These are phyloP conservation scores for Lacanobia oleracea DNA, from an alignment of 2,888 invertebrate genomes.

Conservation along the genomic window DNA sequence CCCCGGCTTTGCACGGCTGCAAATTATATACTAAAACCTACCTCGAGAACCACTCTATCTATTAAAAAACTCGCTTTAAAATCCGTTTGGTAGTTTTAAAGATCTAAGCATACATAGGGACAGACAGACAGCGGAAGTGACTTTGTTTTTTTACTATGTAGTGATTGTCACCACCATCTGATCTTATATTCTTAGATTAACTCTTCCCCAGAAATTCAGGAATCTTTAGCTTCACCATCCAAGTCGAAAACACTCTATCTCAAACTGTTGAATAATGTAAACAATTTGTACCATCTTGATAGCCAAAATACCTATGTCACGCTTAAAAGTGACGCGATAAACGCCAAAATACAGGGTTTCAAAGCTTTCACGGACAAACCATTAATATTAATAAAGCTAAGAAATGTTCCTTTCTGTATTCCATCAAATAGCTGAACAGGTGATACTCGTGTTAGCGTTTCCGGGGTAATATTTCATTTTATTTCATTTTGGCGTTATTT, in stretches of 20 bases:
- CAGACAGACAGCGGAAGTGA: too few relatives aligned
- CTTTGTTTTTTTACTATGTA: too few relatives aligned
- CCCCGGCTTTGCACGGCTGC: too few relatives aligned
- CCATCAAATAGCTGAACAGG: slow-evolving; percentile 45
- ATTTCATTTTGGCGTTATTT: background rate
- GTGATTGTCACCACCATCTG: background rate
- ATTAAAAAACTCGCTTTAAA: too few relatives aligned
- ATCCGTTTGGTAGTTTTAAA: too few relatives aligned
- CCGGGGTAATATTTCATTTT: slow-evolving; percentile 7
- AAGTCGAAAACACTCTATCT: slow-evolving; percentile 43
- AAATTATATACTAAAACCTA: too few relatives aligned
- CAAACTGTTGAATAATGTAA: slow-evolving; percentile 62
- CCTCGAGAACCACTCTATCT: too few relatives aligned
- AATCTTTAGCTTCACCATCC: slow-evolving; percentile 3
- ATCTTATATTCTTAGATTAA: background rate
- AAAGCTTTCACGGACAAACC: slow-evolving; percentile 53
- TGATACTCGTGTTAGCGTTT: slow-evolving; percentile 19
- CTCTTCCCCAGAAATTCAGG: background rate
- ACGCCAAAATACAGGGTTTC: slow-evolving; percentile 53
- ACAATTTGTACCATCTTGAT: slow-evolving; percentile 60
- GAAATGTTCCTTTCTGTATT: slow-evolving; percentile 56
- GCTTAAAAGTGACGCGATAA: slow-evolving; percentile 63
- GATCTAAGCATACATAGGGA: too few relatives aligned
- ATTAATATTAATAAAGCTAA: slow-evolving; percentile 65
- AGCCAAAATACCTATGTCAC: slow-evolving; percentile 61